Conservation (phyloP, 2,113 vertebrate genomes). For the Clarias magur region DNA sequence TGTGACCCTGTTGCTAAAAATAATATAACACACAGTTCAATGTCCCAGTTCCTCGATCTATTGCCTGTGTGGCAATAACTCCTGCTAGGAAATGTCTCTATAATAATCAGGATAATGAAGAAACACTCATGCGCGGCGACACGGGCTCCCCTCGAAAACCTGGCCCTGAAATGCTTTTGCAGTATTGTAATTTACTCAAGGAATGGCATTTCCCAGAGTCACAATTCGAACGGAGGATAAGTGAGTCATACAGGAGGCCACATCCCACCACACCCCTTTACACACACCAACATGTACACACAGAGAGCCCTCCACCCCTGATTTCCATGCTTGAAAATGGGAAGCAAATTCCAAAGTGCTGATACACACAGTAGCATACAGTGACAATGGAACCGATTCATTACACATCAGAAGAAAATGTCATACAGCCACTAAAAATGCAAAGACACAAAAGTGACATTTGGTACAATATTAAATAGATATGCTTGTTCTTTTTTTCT, state of each 20-base stretch:
- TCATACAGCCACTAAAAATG: constrained; percentile 1
- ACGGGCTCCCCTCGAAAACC: neutral
- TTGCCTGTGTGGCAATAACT: neutral
- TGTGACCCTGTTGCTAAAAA: neutral
- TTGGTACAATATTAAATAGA: neutral
- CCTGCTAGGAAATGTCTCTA: neutral
- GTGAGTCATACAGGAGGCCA: constrained; percentile 15
- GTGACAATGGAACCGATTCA: constrained; percentile 6
- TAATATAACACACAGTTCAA: neutral
- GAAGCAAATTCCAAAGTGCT: constrained; percentile 32
- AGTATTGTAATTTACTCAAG: constrained; percentile 13
- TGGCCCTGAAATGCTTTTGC: constrained; percentile 9
- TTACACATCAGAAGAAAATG: constrained; percentile 7
- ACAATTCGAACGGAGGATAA: neutral
- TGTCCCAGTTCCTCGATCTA: neutral
- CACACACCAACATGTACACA: constrained; percentile 10
- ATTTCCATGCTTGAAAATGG: constrained; percentile 20
- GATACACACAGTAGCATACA: constrained; percentile 4
- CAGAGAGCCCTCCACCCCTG: constrained; percentile 1
- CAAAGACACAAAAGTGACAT: neutral
- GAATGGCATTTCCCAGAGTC: neutral
- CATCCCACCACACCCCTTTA: constrained; percentile 7
- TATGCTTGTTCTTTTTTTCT: neutral
- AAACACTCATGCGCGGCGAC: neutral
- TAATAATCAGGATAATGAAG: neutral